A percentile compares a stretch with the other conserved stretches of the same genome.
phyloP scores from a whole-genome alignment of 2,797 vertebrate species.

The Poecilia gillii region DNA sequence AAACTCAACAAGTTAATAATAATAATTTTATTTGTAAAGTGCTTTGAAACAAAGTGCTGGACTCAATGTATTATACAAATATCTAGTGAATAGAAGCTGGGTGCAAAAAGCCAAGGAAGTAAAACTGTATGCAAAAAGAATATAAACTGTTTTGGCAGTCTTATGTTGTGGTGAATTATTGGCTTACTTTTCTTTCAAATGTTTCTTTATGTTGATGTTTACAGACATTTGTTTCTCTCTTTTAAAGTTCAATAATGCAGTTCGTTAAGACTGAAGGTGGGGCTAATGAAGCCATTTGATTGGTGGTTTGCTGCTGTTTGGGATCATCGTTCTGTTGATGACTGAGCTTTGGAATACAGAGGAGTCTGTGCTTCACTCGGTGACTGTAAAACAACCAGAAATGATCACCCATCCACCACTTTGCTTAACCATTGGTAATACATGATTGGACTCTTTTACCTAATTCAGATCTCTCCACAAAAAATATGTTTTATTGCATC shows the following conservation, averaged over 20 bases:
- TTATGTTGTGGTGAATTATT: neutral
- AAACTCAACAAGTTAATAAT: neutral
- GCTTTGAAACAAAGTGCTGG: no score
- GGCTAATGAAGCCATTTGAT: neutral
- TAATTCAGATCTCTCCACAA: neutral
- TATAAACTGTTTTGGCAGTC: neutral
- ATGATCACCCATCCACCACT: neutral
- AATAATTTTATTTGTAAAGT: no score
- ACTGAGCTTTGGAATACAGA: no score
- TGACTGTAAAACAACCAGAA: no score
- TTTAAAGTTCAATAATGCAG: neutral
- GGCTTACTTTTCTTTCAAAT: neutral
- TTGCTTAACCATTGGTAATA: neutral
- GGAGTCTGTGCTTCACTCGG: no score
- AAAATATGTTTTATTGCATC: neutral
- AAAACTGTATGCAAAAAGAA: no score
- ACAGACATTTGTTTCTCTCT: neutral
- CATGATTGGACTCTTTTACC: neutral
- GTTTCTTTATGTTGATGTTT: neutral
- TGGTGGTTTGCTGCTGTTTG: neutral
- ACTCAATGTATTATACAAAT: neutral
- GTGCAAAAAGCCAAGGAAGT: neutral
- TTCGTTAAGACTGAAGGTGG: neutral
- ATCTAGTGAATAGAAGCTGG: neutral
- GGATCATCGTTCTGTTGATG: neutral